These are phyloP conservation scores for Gastrophysa polygoni DNA, from an alignment of 2,888 invertebrate species.

Conservation along the genomic window DNA sequence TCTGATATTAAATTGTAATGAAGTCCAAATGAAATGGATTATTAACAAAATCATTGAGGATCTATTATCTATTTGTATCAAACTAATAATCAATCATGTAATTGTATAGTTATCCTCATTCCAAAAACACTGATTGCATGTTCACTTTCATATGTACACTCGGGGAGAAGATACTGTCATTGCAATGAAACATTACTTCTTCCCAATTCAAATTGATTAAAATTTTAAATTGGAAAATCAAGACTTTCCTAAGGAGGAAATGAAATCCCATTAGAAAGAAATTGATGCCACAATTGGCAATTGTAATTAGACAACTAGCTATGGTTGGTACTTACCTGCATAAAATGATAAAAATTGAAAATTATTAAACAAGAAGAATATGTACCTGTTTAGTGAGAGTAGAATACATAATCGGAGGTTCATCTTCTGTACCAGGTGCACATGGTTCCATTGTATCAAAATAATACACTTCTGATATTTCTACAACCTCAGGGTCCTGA, in stretches of 20 bases:
- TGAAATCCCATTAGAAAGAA: not conserved
- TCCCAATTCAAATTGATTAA: too few relatives aligned
- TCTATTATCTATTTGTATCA: too few relatives aligned
- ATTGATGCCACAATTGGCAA: not conserved
- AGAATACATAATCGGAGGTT: constrained; percentile 43
- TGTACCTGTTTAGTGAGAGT: constrained; percentile 50
- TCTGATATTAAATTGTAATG: too few relatives aligned
- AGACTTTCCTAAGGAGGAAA: not conserved
- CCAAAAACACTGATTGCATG: too few relatives aligned
- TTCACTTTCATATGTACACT: too few relatives aligned
- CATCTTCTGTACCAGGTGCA: constrained; percentile 54
- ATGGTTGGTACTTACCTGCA: not conserved
- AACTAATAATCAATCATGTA: too few relatives aligned
- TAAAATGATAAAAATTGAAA: not conserved
- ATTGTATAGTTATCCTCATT: too few relatives aligned
- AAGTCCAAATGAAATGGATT: too few relatives aligned
- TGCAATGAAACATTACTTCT: too few relatives aligned
- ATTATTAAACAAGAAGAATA: constrained; percentile 21
- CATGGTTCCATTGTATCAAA: constrained; percentile 48
- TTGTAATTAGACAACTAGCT: not conserved
- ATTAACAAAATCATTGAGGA: too few relatives aligned
- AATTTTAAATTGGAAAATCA: not conserved
- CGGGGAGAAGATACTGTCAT: too few relatives aligned
- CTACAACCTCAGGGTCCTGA: constrained; percentile 24
- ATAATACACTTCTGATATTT: constrained; percentile 33